These are phyloP conservation scores for Bathynomus jamesi DNA, from an alignment of 1,140 invertebrate species.

Conservation along the genomic window DNA sequence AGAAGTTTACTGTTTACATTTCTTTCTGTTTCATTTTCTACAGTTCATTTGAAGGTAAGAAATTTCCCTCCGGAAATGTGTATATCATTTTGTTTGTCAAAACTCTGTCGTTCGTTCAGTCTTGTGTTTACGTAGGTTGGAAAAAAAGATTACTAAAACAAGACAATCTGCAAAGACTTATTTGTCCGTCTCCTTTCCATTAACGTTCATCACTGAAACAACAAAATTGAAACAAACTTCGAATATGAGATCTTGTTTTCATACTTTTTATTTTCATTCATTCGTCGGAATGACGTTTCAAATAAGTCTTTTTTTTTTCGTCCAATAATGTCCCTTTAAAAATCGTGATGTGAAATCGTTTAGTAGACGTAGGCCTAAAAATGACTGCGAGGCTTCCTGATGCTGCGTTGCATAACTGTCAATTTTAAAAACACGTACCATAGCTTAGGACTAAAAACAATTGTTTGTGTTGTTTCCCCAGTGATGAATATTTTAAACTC, in stretches of 20 bases:
- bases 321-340: neutral
- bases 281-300: neutral
- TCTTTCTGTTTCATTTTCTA: slow-evolving; percentile 32
- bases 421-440: too few species aligned
- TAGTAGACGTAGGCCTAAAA: neutral
- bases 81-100: neutral
- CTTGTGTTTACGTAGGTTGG: neutral
- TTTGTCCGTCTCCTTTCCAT: neutral
- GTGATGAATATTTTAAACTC: too few species aligned
- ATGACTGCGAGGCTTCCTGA: neutral
- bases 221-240: neutral
- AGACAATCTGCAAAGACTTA: neutral
- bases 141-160: neutral
- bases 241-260: too few species aligned
- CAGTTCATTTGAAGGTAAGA: slow-evolving; percentile 36
- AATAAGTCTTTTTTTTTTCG: neutral
- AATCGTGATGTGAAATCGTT: neutral
- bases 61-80: neutral
- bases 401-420: neutral
- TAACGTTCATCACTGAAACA: neutral
- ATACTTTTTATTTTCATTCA: neutral
- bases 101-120: neutral
- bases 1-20: slow-evolving; percentile 1
- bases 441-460: too few species aligned
- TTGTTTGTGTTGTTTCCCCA: too few species aligned